A percentile compares a stretch with the other conserved stretches of the same genome.
Evolutionary conservation across 2,888 invertebrate species (phyloP).

Genomic region (Frankliniella intonsa): DNA sequence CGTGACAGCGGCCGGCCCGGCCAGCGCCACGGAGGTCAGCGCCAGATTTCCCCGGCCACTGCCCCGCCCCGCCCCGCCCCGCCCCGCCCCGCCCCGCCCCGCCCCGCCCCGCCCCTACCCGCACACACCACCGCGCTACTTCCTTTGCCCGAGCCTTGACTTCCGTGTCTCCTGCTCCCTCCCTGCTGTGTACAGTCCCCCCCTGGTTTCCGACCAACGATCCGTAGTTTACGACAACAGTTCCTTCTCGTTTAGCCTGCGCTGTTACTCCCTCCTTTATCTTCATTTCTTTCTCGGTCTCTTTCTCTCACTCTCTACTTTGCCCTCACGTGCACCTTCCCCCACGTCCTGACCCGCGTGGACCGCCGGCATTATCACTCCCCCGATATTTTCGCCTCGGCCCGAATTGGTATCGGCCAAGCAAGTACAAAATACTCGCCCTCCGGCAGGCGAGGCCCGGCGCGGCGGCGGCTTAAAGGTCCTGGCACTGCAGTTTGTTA

Average conservation of each 20-base stretch:
- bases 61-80: too few species aligned
- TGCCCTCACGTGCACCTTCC: background rate
- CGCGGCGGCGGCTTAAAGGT: background rate
- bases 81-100: background rate
- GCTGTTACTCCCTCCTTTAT: slow-evolving; percentile 12
- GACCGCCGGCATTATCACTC: background rate
- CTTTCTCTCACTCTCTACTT: background rate
- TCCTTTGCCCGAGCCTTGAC: too few species aligned
- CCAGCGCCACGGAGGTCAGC: too few species aligned
- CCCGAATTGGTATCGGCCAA: background rate
- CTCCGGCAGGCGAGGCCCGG: too few species aligned
- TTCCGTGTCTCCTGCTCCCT: too few species aligned
- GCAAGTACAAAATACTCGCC: slow-evolving; percentile 10
- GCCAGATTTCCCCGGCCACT: too few species aligned
- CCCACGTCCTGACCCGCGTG: background rate
- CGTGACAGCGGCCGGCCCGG: too few species aligned
- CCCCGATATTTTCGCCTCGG: background rate
- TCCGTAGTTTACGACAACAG: slow-evolving; percentile 9
- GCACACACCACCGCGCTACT: too few species aligned
- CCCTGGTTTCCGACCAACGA: background rate
- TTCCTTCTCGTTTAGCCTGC: slow-evolving; percentile 12
- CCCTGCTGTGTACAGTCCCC: background rate
- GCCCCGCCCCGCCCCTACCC: too few species aligned
- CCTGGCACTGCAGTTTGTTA: slow-evolving; percentile 6
- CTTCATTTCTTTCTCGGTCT: background rate